phyloP scores from a whole-genome alignment of 2,888 invertebrate species.

The Tribolium freemani region DNA sequence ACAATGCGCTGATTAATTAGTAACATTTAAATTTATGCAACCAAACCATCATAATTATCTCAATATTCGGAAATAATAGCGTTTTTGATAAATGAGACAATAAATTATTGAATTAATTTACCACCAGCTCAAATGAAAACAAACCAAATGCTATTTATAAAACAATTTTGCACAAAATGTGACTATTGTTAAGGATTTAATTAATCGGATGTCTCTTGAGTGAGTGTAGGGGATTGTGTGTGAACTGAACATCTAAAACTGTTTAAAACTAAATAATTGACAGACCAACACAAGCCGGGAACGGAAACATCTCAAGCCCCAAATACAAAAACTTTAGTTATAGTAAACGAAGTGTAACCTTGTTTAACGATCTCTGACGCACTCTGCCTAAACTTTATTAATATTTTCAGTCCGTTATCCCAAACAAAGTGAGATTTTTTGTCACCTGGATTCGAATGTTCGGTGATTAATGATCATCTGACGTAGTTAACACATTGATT shows the following conservation, averaged over 20 bases:
- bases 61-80: neutral
- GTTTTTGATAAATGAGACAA: neutral
- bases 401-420: slow-evolving; percentile 42
- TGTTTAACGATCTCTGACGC: slow-evolving; percentile 49
- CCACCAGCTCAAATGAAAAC: neutral
- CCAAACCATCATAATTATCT: neutral
- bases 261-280: slow-evolving; percentile 48
- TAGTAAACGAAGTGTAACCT: slow-evolving; percentile 48
- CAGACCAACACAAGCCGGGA: slow-evolving; percentile 40
- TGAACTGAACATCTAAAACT: slow-evolving; percentile 20
- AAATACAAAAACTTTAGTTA: slow-evolving; percentile 46
- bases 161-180: neutral
- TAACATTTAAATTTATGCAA: neutral
- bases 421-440: neutral
- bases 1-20: neutral
- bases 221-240: neutral
- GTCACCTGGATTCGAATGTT: neutral
- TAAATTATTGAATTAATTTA: neutral
- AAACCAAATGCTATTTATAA: neutral
- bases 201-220: neutral
- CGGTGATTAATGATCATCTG: slow-evolving; percentile 6
- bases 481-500: slow-evolving; percentile 5
- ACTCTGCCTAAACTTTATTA: slow-evolving; percentile 46
- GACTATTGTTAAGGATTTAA: neutral
- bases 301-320: slow-evolving; percentile 42